A percentile compares a stretch with the other conserved stretches of the same genome.
Conservation (phyloP, 2,113 vertebrate species). For the Psittacula cyanocephala region DNA sequence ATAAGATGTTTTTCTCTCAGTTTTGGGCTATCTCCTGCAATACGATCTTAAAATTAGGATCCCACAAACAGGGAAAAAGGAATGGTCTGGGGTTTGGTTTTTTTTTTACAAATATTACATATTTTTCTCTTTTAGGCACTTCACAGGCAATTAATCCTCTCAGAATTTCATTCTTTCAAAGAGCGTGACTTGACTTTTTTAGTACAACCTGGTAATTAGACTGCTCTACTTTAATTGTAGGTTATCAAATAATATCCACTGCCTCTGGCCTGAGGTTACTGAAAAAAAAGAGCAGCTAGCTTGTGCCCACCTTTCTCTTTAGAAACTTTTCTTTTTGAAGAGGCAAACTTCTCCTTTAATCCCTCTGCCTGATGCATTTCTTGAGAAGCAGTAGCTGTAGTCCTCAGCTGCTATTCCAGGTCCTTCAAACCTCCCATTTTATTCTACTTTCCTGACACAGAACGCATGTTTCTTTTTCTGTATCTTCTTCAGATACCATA, state of each 20-base stretch:
- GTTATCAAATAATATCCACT: constrained; percentile 20
- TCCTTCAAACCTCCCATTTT: not conserved
- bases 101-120: not conserved
- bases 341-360: not conserved
- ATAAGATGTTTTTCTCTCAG: not conserved
- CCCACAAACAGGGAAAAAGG: not conserved
- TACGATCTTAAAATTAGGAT: not conserved
- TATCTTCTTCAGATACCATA: not conserved
- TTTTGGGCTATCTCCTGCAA: not conserved
- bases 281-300: not conserved
- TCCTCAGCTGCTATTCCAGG: not conserved
- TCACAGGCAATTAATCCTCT: not conserved
- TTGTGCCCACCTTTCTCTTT: not conserved
- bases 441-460: not conserved
- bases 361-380: not conserved
- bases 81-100: fast-evolving
- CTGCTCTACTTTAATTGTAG: not conserved
- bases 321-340: not conserved
- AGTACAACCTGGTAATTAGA: not conserved
- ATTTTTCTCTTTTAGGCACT: not conserved
- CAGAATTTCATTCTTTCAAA: not conserved
- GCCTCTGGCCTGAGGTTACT: not conserved
- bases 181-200: not conserved
- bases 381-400: not conserved
- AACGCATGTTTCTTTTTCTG: not conserved